Evolutionary conservation across 2,888 invertebrate genomes (phyloP).

Genomic region (Caenorhabditis wallacei): DNA sequence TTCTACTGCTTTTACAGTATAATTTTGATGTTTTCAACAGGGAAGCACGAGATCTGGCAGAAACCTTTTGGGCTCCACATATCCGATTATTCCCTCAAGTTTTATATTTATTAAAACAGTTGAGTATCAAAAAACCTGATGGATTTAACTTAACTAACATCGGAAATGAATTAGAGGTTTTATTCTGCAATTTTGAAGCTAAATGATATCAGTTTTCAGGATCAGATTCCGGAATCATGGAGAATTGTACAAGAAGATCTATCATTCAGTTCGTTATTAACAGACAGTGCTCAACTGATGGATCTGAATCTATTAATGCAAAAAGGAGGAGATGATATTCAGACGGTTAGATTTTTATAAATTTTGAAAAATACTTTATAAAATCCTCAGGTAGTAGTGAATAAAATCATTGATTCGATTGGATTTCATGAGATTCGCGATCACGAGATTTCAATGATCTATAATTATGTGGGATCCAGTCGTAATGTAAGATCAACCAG

Average conservation of each 20-base stretch:
- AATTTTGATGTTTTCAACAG: not conserved
- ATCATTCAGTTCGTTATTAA: not conserved
- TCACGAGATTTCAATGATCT: slow-evolving; percentile 21
- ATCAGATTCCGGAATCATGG: not conserved
- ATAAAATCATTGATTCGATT: slow-evolving; percentile 4
- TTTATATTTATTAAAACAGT: not conserved
- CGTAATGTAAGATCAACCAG: not conserved
- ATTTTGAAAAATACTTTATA: not conserved
- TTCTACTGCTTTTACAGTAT: not conserved
- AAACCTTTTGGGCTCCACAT: not conserved
- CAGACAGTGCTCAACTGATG: not conserved
- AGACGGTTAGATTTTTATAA: not conserved
- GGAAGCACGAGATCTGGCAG: not conserved
- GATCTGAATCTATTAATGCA: not conserved
- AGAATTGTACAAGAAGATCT: not conserved
- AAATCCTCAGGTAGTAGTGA: slow-evolving; percentile 35
- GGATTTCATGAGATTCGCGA: slow-evolving; percentile 28
- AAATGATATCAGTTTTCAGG: not conserved
- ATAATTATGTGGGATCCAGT: not conserved
- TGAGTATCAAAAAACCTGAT: not conserved
- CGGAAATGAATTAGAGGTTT: slow-evolving; percentile 2
- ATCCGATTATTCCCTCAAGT: not conserved
- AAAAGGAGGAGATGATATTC: not conserved
- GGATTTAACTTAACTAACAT: not conserved
- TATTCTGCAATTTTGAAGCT: no score